These are phyloP conservation scores for Formica selysi DNA, from an alignment of 1,140 invertebrate species.

Conservation along the genomic window DNA sequence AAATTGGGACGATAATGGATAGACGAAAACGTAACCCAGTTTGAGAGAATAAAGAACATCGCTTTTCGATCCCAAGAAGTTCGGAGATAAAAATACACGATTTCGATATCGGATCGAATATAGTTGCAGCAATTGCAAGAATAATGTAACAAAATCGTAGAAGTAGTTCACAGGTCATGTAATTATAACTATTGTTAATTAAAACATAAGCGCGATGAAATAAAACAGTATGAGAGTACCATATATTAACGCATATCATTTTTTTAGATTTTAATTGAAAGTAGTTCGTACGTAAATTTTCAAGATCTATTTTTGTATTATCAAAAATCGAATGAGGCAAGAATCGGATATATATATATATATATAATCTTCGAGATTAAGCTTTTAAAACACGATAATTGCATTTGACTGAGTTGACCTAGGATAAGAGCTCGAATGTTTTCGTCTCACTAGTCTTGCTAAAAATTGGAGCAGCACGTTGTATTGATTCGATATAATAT, in stretches of 20 bases:
- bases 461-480: neutral
- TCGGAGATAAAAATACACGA: slow-evolving; percentile 29
- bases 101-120: slow-evolving; percentile 26
- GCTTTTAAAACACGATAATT: neutral
- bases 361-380: neutral
- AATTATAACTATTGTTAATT: slow-evolving; percentile 26
- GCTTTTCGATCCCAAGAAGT: slow-evolving; percentile 13
- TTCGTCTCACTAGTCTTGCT: neutral
- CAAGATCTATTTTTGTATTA: neutral
- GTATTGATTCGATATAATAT: slow-evolving; percentile 25
- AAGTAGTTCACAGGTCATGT: slow-evolving; percentile 38
- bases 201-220: neutral
- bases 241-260: neutral
- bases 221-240: neutral
- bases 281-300: neutral
- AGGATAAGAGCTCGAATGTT: slow-evolving; percentile 23
- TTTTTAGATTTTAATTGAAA: neutral
- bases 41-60: slow-evolving; percentile 21
- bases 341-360: neutral
- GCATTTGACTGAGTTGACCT: neutral
- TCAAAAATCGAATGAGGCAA: neutral
- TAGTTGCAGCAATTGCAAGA: slow-evolving; percentile 16
- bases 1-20: slow-evolving; percentile 35
- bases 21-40: slow-evolving; percentile 42
- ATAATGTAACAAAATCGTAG: slow-evolving; percentile 33